These are phyloP conservation scores for Ostrea denselamellosa DNA, from an alignment of 1,140 invertebrate species.

Conservation along the genomic window DNA sequence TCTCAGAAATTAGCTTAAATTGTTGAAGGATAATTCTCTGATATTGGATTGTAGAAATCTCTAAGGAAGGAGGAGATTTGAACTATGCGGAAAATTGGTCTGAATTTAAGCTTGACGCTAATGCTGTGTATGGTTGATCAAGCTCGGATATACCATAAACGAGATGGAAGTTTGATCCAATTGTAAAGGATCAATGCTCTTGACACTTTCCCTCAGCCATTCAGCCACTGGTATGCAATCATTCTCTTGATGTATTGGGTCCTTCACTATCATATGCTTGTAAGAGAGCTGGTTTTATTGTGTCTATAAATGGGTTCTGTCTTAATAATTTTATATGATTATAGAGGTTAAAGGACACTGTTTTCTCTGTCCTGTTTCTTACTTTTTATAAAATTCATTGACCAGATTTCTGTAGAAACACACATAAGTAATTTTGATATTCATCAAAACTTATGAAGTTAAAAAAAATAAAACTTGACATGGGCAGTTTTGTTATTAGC, in stretches of 20 bases:
- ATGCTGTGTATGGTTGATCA: constrained; percentile 5
- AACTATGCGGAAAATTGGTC: neutral
- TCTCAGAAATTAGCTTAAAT: constrained; percentile 10
- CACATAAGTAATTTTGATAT: no score
- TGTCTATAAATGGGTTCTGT: neutral
- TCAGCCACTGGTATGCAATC: neutral
- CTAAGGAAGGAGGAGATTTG: neutral
- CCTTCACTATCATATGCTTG: constrained; percentile 9
- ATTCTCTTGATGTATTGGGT: neutral
- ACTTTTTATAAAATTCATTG: no score
- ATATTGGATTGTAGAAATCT: constrained; percentile 9
- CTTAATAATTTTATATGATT: neutral
- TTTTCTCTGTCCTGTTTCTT: no score
- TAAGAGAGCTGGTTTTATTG: constrained; percentile 13
- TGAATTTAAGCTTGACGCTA: constrained; percentile 2
- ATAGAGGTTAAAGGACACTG: neutral
- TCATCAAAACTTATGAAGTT: no score
- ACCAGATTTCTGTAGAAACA: no score
- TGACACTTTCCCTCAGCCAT: neutral
- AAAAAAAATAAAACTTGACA: no score
- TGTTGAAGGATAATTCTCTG: neutral
- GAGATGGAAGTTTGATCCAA: constrained; percentile 1
- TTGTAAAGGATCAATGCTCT: neutral
- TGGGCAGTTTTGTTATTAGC: no score
- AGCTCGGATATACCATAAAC: constrained; percentile 7